phyloP scores from a whole-genome alignment of 1,140 invertebrate species.

The Drosophila equinoxialis region DNA sequence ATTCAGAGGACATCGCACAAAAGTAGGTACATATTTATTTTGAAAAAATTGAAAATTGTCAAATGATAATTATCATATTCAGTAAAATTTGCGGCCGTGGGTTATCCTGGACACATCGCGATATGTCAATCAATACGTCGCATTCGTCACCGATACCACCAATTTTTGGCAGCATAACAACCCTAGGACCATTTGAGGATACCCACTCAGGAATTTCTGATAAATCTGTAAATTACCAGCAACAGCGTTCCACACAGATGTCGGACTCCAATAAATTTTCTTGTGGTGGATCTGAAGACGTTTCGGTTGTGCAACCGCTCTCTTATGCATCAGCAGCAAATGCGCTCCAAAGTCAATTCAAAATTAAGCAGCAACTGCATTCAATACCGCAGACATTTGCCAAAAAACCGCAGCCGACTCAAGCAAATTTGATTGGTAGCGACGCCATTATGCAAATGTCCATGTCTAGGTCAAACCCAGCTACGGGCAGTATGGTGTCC shows the following conservation, averaged over 20 bases:
- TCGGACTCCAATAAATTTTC: not conserved
- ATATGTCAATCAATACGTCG: slow-evolving; percentile 1
- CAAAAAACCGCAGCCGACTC: not conserved
- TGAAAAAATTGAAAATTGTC: not conserved
- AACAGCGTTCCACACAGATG: slow-evolving; percentile 11
- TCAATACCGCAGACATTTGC: not conserved
- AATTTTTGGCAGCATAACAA: not conserved
- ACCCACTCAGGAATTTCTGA: not conserved
- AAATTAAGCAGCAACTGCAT: slow-evolving; percentile 60
- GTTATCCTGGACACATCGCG: not conserved
- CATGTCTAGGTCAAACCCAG: slow-evolving; percentile 16
- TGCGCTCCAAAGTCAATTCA: slow-evolving; percentile 56
- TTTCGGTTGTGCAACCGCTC: slow-evolving; percentile 30
- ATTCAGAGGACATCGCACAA: not conserved
- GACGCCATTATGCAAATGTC: slow-evolving; percentile 16
- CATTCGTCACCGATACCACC: not conserved
- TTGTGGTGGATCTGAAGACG: not conserved
- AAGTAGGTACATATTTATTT: not conserved
- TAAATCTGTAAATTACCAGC: slow-evolving; percentile 15
- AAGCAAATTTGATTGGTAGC: slow-evolving; percentile 26
- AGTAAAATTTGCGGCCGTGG: not conserved
- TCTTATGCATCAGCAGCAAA: slow-evolving; percentile 41
- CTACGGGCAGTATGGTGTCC: slow-evolving; percentile 62
- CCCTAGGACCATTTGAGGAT: slow-evolving; percentile 1
- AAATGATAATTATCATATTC: not conserved